Evolutionary conservation across 1,140 invertebrate genomes (phyloP).

Genomic region (Cardiocondyla obscurior): DNA sequence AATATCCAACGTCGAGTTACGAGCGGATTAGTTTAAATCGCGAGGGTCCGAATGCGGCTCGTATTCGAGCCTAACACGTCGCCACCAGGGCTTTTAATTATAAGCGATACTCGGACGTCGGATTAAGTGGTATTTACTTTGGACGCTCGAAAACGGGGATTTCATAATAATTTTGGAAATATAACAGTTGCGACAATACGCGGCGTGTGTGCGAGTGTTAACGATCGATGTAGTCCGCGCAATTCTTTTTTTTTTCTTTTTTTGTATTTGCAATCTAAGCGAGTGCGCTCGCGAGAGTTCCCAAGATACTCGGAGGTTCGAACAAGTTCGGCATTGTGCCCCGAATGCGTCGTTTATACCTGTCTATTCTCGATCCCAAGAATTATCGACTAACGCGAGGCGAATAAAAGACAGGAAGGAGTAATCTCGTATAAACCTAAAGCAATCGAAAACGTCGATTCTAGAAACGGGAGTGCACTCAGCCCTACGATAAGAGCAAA

Average conservation of each 20-base stretch:
- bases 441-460: slow-evolving; percentile 53
- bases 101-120: slow-evolving; percentile 52
- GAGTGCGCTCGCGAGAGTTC: not conserved
- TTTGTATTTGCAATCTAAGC: not conserved
- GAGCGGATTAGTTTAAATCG: slow-evolving; percentile 56
- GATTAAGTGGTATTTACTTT: slow-evolving; percentile 46
- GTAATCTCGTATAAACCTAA: slow-evolving; percentile 54
- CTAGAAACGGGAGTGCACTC: slow-evolving; percentile 45
- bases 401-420: slow-evolving; percentile 37
- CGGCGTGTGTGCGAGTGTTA: not conserved
- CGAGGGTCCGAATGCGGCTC: slow-evolving; percentile 55
- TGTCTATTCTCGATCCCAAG: slow-evolving; percentile 17
- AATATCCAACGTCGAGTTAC: slow-evolving; percentile 61
- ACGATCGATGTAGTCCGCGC: not conserved
- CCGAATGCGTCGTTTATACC: slow-evolving; percentile 44
- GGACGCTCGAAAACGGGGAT: slow-evolving; percentile 28
- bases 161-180: slow-evolving; percentile 36
- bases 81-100: slow-evolving; percentile 50
- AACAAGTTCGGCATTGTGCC: not conserved
- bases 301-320: not conserved
- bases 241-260: too few relatives aligned
- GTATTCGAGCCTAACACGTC: slow-evolving; percentile 55
- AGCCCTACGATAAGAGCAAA: slow-evolving; percentile 49
- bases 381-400: slow-evolving; percentile 40
- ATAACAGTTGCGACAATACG: slow-evolving; percentile 8